phyloP scores from a whole-genome alignment of 2,113 vertebrate genomes.

The Gobiocypris rarus region DNA sequence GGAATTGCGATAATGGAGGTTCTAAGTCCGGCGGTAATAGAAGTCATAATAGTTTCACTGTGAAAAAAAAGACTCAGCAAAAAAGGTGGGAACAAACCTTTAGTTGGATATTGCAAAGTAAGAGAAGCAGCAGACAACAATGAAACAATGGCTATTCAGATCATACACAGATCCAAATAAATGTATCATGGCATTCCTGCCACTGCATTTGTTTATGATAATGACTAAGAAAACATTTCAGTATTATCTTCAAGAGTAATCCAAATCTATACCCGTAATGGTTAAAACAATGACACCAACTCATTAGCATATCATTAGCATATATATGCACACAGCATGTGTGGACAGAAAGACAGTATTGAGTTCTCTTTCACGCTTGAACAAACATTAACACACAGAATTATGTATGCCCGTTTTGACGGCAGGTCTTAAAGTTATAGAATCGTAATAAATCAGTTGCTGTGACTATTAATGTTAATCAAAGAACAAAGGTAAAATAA shows the following conservation, averaged over 20 bases:
- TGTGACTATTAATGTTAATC: too few species aligned
- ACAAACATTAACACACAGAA: too few species aligned
- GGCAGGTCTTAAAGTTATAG: too few species aligned
- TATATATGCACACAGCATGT: too few species aligned
- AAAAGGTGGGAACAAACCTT: constrained; percentile 27
- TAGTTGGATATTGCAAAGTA: neutral
- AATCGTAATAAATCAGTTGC: too few species aligned
- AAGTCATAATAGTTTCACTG: constrained; percentile 27
- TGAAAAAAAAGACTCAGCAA: constrained; percentile 18
- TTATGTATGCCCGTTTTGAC: too few species aligned
- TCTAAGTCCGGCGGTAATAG: constrained; percentile 57
- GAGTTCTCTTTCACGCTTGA: too few species aligned
- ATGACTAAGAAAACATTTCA: neutral
- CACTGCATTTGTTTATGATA: neutral
- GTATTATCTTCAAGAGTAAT: neutral
- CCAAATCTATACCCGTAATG: neutral
- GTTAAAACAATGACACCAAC: neutral
- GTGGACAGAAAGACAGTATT: too few species aligned
- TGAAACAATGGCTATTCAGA: constrained; percentile 11
- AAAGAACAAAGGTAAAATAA: too few species aligned
- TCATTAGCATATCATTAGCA: too few species aligned
- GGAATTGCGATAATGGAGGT: constrained; percentile 58
- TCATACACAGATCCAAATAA: neutral
- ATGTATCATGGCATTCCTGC: neutral
- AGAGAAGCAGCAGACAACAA: constrained; percentile 1